These are phyloP conservation scores for Episyrphus balteatus DNA, from an alignment of 1,140 invertebrate genomes.

Conservation along the genomic window DNA sequence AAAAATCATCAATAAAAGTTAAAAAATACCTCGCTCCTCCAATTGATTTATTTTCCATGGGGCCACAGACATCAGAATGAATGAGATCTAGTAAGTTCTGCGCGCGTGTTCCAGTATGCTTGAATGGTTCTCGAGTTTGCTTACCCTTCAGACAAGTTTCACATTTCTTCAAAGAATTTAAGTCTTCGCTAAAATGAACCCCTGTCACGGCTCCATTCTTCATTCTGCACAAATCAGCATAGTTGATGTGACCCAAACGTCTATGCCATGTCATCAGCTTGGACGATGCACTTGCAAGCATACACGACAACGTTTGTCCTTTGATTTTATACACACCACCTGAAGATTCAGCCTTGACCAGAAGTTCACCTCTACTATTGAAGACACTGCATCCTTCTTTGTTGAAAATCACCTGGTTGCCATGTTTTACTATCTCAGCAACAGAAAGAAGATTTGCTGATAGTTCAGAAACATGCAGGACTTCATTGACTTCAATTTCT, in stretches of 20 bases:
- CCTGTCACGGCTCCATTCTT: not conserved
- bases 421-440: constrained; percentile 1
- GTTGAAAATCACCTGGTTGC: constrained; percentile 3
- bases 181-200: not conserved
- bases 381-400: not conserved
- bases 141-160: not conserved
- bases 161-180: too few relatives aligned
- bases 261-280: constrained; percentile 4
- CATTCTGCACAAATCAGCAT: not conserved
- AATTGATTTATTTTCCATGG: constrained; percentile 20
- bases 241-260: constrained; percentile 5
- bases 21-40: constrained; percentile 27
- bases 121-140: not conserved
- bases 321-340: constrained; percentile 2
- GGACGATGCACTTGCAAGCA: not conserved
- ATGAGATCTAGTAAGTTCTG: too few relatives aligned
- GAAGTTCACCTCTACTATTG: not conserved
- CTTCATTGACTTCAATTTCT: not conserved
- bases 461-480: constrained; percentile 4
- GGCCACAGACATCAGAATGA: constrained; percentile 35
- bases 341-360: not conserved
- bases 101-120: too few relatives aligned
- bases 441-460: constrained; percentile 5
- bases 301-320: not conserved
- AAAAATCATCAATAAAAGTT: constrained; percentile 29